These are phyloP conservation scores for Mesaphorura yosii DNA, from an alignment of 1,140 invertebrate species.

Conservation along the genomic window DNA sequence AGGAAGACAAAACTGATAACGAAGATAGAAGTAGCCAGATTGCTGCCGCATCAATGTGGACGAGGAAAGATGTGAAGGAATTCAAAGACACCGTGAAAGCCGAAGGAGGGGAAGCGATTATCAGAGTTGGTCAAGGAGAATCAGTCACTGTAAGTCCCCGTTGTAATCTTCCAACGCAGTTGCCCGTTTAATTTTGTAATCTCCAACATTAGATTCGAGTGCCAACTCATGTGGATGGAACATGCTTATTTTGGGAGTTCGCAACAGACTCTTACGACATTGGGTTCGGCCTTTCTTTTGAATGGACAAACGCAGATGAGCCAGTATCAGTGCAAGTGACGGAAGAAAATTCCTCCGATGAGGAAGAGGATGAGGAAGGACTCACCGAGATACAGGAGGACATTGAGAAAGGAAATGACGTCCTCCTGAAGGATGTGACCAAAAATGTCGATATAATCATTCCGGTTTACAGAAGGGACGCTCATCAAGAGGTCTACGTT, in stretches of 20 bases:
- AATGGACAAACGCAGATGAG: conserved; percentile 65
- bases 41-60: conserved; percentile 89
- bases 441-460: conserved; percentile 37
- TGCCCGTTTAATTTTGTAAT: not conserved
- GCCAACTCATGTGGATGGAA: conserved; percentile 88
- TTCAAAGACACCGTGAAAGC: conserved; percentile 80
- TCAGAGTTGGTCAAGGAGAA: conserved; percentile 92
- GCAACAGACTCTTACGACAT: conserved; percentile 97
- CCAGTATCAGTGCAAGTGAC: conserved; percentile 69
- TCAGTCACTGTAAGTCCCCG: conserved; percentile 65
- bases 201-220: conserved; percentile 58
- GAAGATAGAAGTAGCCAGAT: conserved; percentile 37
- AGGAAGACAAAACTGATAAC: conserved; percentile 22
- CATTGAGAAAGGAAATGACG: conserved; percentile 47
- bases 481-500: conserved; percentile 92
- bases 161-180: not conserved
- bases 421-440: conserved; percentile 41
- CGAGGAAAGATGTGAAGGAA: conserved; percentile 70
- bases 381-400: conserved; percentile 36
- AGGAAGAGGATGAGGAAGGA: conserved; percentile 71
- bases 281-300: conserved; percentile 96
- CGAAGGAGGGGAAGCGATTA: conserved; percentile 81
- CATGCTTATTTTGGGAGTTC: conserved; percentile 98
- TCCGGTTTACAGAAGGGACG: conserved; percentile 88
- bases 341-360: conserved; percentile 80